Base-by-base conservation (phyloP, 1,140 invertebrate species). In the Zaprionus tsacasi region DNA sequence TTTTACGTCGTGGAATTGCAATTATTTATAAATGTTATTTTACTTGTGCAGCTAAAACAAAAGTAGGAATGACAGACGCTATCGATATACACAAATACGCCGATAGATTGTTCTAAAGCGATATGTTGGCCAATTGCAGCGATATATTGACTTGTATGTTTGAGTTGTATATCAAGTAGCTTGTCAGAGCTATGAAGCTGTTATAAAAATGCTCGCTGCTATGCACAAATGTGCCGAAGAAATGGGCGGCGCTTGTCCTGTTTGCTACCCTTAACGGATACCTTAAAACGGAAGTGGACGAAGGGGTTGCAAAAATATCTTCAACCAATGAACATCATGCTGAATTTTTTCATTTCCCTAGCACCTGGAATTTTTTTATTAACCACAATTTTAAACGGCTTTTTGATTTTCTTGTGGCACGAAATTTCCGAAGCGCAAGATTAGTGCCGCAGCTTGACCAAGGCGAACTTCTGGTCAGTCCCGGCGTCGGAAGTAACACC, bases 371-470 rank as follows among this genome's bases (percentile, higher is more conserved):
- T 73, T 80, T 88, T 67, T 76, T 67, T 87, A 74, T 79, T 70
- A 79, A 67, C 70, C 60, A 75, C 69, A 76, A 66, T 82, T 74
- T 87, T 54, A 64, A 75, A 79, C 69, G 60, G 52, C 79, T 59
- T 68, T 70, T 78, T 75, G 58, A 85, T 69, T 79, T 69, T 58
- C 69, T 78, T 75, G 74, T 57, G 74, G 33, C 73, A 67, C 70
- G 60, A 74, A 78, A 78, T 77, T 76, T 79, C 52, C 48, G 52
- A 43, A 48, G 25, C 61, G 59, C 66, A 64, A 68, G 78, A 85
- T 85, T 78, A 82, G 40, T 52, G 45, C 52, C 36, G 25, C 17
- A 56, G 78, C 64, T 83, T 87, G 83, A 81, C 81, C 83, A 78
- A 27, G 27, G 6, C 71, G 52, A 61, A 36, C 50, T 45, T 36